Conservation (phyloP, 2,113 vertebrate species). For the Chiloscyllium plagiosum region DNA sequence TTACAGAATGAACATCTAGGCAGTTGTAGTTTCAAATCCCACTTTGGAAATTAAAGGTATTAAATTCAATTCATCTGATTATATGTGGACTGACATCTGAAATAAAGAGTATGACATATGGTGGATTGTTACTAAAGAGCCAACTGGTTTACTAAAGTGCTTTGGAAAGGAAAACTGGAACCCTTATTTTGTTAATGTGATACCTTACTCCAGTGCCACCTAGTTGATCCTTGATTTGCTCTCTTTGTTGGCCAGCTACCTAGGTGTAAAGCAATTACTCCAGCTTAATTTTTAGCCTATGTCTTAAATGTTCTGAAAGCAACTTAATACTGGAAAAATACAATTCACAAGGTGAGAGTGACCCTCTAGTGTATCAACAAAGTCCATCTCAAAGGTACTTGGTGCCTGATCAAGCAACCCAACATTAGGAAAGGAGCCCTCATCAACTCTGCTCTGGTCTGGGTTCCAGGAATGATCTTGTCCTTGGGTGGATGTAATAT, state of each 20-base stretch:
- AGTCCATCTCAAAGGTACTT: neutral
- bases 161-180: neutral
- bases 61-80: neutral
- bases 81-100: neutral
- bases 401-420: too few species aligned
- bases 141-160: neutral
- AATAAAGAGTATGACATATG: neutral
- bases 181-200: neutral
- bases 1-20: neutral
- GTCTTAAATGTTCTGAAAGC: neutral
- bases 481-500: neutral
- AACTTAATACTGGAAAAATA: neutral
- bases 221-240: neutral
- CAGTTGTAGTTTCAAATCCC: neutral
- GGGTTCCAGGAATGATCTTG: neutral
- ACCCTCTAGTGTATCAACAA: neutral
- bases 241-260: neutral
- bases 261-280: neutral
- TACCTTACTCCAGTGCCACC: neutral
- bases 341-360: neutral
- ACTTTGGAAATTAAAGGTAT: neutral
- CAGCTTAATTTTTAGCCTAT: neutral
- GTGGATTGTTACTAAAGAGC: neutral
- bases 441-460: neutral
- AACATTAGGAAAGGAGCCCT: too few species aligned